These are phyloP conservation scores for Esox lucius DNA, from an alignment of 2,797 vertebrate species.

Conservation along the genomic window DNA sequence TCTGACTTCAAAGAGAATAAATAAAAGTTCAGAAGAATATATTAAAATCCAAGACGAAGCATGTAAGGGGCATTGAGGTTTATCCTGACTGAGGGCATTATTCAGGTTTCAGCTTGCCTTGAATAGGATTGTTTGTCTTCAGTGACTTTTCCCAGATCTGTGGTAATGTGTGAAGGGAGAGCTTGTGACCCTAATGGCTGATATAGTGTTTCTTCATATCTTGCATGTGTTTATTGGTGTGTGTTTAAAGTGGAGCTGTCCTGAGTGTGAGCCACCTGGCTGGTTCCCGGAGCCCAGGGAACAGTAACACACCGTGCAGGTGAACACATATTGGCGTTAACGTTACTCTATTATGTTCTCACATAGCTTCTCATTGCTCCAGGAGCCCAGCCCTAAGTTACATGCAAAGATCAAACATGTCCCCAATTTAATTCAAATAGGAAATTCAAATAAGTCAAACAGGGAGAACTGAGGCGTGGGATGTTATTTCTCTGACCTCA, in stretches of 20 bases:
- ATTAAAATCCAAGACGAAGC: constrained; percentile 66
- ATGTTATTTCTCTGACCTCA: constrained; percentile 68
- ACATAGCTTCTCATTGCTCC: constrained; percentile 65
- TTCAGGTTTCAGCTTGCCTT: constrained; percentile 62
- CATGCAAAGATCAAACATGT: constrained; percentile 81
- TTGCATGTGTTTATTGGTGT: constrained; percentile 59
- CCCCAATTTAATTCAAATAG: constrained; percentile 77
- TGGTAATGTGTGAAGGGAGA: constrained; percentile 63
- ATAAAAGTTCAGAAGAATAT: constrained; percentile 72
- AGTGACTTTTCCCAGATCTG: constrained; percentile 62
- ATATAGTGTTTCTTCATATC: constrained; percentile 53
- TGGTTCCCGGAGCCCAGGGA: constrained; percentile 63
- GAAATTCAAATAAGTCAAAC: constrained; percentile 74
- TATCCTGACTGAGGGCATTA: constrained; percentile 71
- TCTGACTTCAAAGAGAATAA: constrained; percentile 53
- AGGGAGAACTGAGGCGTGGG: constrained; percentile 65
- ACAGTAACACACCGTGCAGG: constrained; percentile 77
- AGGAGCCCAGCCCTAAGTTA: constrained; percentile 67
- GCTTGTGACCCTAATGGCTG: constrained; percentile 67
- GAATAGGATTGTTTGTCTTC: constrained; percentile 73
- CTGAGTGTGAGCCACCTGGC: constrained; percentile 67
- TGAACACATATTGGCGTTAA: constrained; percentile 71
- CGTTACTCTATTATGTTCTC: constrained; percentile 72
- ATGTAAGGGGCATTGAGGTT: constrained; percentile 65
- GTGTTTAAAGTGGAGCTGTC: constrained; percentile 55